phyloP scores from a whole-genome alignment of 2,888 invertebrate species.

The Periphyllus acericola region DNA sequence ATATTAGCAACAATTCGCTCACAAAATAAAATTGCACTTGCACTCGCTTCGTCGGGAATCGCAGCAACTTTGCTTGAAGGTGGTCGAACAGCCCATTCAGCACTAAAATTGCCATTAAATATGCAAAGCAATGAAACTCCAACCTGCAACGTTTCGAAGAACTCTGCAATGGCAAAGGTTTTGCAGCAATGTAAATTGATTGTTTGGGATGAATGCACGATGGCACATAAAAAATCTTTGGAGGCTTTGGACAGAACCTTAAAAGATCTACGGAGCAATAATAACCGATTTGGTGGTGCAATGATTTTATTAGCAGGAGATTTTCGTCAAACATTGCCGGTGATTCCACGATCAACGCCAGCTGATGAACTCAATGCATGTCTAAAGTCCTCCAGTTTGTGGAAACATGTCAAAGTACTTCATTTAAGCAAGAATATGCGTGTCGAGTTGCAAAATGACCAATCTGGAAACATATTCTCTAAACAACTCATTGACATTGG shows the following conservation, averaged over 20 bases:
- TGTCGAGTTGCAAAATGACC: slow-evolving; percentile 32
- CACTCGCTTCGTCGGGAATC: slow-evolving; percentile 68
- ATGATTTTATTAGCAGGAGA: slow-evolving; percentile 59
- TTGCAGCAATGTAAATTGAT: slow-evolving; percentile 65
- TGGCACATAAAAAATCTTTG: slow-evolving; percentile 67
- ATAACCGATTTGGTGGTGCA: slow-evolving; percentile 61
- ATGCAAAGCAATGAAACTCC: slow-evolving; percentile 62
- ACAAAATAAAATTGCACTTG: slow-evolving; percentile 66
- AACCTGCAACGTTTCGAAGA: slow-evolving; percentile 66
- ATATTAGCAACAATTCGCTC: slow-evolving; percentile 66
- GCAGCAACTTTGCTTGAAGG: slow-evolving; percentile 67
- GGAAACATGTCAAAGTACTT: slow-evolving; percentile 63
- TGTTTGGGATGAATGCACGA: slow-evolving; percentile 66
- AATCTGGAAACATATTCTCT: slow-evolving; percentile 29
- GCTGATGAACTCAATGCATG: slow-evolving; percentile 63
- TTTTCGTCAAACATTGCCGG: slow-evolving; percentile 63
- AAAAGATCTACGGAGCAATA: slow-evolving; percentile 63
- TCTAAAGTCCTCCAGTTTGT: slow-evolving; percentile 63
- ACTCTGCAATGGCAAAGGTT: slow-evolving; percentile 65
- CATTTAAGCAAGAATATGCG: slow-evolving; percentile 48
- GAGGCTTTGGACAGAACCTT: slow-evolving; percentile 66
- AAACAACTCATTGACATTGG: slow-evolving; percentile 40
- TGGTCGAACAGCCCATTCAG: slow-evolving; percentile 66
- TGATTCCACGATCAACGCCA: slow-evolving; percentile 63
- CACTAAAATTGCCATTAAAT: slow-evolving; percentile 66